Conservation (phyloP, 2,113 vertebrate genomes). For the Leucoraja erinaceus region DNA sequence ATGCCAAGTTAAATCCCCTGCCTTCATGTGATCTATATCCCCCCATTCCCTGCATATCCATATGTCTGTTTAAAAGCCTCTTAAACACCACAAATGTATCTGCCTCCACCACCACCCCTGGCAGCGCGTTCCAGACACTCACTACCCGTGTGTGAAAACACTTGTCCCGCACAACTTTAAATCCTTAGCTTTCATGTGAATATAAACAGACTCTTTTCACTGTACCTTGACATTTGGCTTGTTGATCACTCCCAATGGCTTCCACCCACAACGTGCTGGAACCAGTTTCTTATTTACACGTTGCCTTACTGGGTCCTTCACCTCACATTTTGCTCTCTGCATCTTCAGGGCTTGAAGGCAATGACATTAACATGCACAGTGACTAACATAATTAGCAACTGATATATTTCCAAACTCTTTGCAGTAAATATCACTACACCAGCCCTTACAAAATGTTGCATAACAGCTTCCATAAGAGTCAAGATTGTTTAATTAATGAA, state of each 20-base stretch:
- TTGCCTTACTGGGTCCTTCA: conserved; percentile 41
- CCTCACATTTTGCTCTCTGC: conserved; percentile 47
- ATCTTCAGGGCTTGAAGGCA: conserved; percentile 44
- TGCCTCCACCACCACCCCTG: too few species aligned
- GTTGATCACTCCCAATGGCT: conserved; percentile 46
- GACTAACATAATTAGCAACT: not conserved
- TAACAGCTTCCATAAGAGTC: not conserved
- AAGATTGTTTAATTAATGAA: too few species aligned
- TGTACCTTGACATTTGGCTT: conserved; percentile 46
- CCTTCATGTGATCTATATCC: too few species aligned
- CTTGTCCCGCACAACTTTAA: too few species aligned
- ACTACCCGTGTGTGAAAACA: too few species aligned
- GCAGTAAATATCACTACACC: not conserved
- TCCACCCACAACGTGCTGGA: conserved; percentile 51
- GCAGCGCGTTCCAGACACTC: too few species aligned
- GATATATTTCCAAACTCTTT: not conserved
- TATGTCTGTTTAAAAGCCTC: too few species aligned
- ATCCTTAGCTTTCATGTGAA: not conserved
- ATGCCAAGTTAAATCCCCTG: too few species aligned
- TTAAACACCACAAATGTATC: too few species aligned
- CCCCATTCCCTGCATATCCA: too few species aligned
- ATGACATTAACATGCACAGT: too few species aligned
- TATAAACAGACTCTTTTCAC: not conserved
- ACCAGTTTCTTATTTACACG: conserved; percentile 45
- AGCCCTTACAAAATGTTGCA: not conserved